Conservation (phyloP, 1,140 invertebrate species). For the Aplysia californica region DNA sequence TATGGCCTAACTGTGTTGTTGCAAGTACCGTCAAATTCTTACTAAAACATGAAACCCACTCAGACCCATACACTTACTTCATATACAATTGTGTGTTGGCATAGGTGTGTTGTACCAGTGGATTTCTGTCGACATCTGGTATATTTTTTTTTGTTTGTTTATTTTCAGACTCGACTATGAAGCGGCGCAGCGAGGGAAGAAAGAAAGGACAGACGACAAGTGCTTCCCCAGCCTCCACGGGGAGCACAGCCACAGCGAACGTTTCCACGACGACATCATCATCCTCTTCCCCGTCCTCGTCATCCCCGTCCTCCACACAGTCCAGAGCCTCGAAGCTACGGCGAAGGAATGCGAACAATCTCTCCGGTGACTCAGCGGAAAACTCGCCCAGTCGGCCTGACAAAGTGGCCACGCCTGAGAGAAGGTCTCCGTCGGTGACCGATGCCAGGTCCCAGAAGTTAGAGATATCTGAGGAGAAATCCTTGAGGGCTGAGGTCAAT, state of each 20-base stretch:
- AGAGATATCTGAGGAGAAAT: conserved; percentile 30
- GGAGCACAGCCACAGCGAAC: not conserved
- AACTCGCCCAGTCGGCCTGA: conserved; percentile 23
- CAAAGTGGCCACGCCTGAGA: not conserved
- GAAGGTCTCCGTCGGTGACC: not conserved
- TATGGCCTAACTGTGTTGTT: too few relatives aligned
- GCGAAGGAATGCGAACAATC: conserved; percentile 16
- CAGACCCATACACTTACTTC: too few relatives aligned
- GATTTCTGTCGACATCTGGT: too few relatives aligned
- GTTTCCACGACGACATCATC: not conserved
- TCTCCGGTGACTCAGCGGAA: not conserved
- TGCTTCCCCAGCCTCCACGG: not conserved
- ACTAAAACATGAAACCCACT: too few relatives aligned
- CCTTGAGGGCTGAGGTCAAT: conserved; percentile 32
- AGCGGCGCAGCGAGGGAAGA: conserved; percentile 29
- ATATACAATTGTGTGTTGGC: too few relatives aligned
- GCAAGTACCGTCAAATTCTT: too few relatives aligned
- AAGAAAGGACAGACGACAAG: conserved; percentile 28
- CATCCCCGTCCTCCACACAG: too few relatives aligned
- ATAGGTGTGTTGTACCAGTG: too few relatives aligned
- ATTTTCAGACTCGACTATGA: conserved; percentile 28
- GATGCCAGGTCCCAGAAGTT: not conserved
- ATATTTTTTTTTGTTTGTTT: not conserved
- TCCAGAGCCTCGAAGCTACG: not conserved
- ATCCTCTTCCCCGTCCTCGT: not conserved